Conservation (phyloP, 2,797 vertebrate species). For the Clamator glandarius region DNA sequence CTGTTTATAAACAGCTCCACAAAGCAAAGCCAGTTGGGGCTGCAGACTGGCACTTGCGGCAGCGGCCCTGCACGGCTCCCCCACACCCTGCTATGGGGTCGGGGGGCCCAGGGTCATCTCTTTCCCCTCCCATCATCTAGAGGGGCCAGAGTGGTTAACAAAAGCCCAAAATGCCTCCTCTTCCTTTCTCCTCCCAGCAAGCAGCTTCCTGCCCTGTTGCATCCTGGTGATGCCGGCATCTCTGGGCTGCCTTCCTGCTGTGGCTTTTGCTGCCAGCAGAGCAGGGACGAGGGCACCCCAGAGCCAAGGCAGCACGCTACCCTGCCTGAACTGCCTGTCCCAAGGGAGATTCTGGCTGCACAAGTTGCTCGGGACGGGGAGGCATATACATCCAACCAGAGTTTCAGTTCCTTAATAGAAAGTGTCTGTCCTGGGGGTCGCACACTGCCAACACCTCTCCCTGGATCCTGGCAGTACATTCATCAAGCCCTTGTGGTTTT, state of each 20-base stretch:
- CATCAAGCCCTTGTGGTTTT: neutral
- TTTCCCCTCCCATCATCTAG: neutral
- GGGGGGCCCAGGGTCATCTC: neutral
- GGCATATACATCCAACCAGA: neutral
- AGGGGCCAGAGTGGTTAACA: neutral
- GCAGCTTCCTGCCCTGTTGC: neutral
- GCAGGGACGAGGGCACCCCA: neutral
- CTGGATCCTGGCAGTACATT: neutral
- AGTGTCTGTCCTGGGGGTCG: neutral
- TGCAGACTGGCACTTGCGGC: accelerated
- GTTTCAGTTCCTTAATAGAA: neutral
- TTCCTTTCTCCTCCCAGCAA: slow-evolving; percentile 1
- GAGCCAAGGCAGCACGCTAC: neutral
- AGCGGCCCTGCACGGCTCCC: accelerated
- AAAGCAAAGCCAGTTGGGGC: slow-evolving; percentile 29
- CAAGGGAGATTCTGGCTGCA: neutral
- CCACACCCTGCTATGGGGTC: neutral
- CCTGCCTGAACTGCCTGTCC: neutral
- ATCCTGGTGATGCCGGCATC: neutral
- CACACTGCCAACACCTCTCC: neutral
- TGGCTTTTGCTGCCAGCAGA: neutral
- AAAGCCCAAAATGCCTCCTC: slow-evolving; percentile 2
- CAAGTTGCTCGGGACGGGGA: neutral
- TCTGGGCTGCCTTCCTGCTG: neutral
- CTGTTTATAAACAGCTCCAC: slow-evolving; percentile 74